These are phyloP conservation scores for Drosophila borborema DNA, from an alignment of 2,888 invertebrate species.

Conservation along the genomic window DNA sequence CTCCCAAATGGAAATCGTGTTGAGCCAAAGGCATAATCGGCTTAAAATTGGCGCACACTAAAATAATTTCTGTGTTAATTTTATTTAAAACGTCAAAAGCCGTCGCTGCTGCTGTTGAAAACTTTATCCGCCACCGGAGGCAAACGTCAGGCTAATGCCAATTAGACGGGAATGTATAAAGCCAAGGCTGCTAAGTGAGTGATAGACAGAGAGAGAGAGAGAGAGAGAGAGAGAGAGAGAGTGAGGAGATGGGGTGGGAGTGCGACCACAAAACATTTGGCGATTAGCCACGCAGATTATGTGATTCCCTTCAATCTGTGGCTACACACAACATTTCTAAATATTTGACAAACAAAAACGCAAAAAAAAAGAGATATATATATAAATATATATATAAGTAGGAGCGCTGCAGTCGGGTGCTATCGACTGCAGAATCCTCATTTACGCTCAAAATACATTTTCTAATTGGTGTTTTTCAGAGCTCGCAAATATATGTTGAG, in stretches of 20 bases:
- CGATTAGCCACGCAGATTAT: slow-evolving; percentile 71
- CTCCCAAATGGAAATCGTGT: slow-evolving; percentile 44
- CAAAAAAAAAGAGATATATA: no score
- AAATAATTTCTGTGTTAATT: slow-evolving; percentile 76
- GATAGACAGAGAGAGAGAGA: background rate
- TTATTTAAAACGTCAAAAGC: slow-evolving; percentile 59
- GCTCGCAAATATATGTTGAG: no score
- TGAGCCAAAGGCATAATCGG: slow-evolving; percentile 58
- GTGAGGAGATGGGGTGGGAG: background rate
- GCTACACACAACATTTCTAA: background rate
- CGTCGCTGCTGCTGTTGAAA: slow-evolving; percentile 26
- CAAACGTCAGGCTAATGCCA: slow-evolving; percentile 64
- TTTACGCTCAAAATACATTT: no score
- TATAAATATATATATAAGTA: no score
- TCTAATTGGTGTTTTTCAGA: no score
- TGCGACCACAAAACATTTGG: slow-evolving; percentile 65
- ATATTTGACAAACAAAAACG: no score
- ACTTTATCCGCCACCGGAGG: slow-evolving; percentile 44
- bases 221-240: background rate
- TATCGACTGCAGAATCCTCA: no score
- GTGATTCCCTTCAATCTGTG: slow-evolving; percentile 68
- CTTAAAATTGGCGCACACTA: slow-evolving; percentile 68
- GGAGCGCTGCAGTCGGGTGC: no score
- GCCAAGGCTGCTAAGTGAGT: background rate
- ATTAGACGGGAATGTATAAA: slow-evolving; percentile 54